Base-by-base conservation (phyloP, 1,140 invertebrate genomes). In the Drosophila nasuta region DNA sequence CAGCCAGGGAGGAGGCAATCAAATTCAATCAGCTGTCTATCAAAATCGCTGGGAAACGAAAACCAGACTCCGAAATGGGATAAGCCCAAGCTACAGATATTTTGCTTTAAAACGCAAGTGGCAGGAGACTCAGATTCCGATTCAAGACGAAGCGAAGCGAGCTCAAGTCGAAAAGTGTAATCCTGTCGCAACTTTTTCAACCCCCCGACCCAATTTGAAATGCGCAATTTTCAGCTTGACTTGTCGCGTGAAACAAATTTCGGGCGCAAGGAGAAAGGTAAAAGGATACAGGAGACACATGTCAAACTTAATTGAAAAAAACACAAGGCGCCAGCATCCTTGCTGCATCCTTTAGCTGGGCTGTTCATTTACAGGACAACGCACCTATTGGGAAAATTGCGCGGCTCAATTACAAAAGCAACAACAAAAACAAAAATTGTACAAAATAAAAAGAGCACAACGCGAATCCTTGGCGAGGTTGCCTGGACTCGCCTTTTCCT, bases 151-250 rank as follows among this genome's bases (percentile, higher is more conserved):
- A n/a, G n/a, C n/a, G 41, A 13, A n/a, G 49, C 75, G 35, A 43
- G 56, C 41, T 38, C 79, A 15, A 45, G 54, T 45, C 30, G 46
- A 43, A 67, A 68, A 67, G 54, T 78, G 79, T 88, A 88, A 88
- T 83, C 77, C 67, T 70, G 80, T 88, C 64, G 71, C 70, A 83
- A 87, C 73, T 83, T 79, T 60, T 66, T 43, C 51, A 77, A 75
- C 82, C 46, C 58, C 58, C 60, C 51, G 11, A 11, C 35, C 68
- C 64, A 70, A 54, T 45, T 28, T 54, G 51, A 89, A 88, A 88
- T 88, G 85, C 85, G 85, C 85, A 88, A 88, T 88, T 88, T 88
- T 88, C 85, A 85, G 86, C 85, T 81, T 85, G 81, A 88, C 85
- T 88, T 77, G 85, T 79, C 75, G 57, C 83, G 70, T 77, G 80